These are phyloP conservation scores for Cyclargus thomasi DNA, from an alignment of 1,140 invertebrate species.

Conservation along the genomic window DNA sequence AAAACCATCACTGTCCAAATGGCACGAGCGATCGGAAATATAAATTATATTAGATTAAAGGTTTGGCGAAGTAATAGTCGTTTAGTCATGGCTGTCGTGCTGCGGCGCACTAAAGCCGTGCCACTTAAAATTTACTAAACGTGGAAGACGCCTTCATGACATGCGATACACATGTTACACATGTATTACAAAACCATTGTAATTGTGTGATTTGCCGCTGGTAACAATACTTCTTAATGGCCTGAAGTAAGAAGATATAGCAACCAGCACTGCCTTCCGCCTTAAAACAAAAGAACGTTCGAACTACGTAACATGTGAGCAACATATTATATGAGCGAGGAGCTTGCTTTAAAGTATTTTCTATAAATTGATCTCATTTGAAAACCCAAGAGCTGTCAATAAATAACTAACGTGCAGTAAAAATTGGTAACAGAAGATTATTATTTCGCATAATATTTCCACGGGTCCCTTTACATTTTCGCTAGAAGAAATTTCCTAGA, in stretches of 20 bases:
- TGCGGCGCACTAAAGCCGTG: slow-evolving; percentile 52
- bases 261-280: not conserved
- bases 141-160: slow-evolving; percentile 36
- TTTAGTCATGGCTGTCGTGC: slow-evolving; percentile 44
- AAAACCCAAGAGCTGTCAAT: not conserved
- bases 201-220: not conserved
- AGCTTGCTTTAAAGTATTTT: not conserved
- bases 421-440: slow-evolving; percentile 7
- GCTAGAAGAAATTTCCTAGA: slow-evolving; percentile 18
- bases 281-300: no score
- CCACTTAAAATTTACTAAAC: slow-evolving; percentile 51
- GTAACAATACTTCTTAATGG: no score
- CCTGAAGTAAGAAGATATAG: not conserved
- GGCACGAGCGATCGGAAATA: slow-evolving; percentile 39
- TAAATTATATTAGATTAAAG: slow-evolving; percentile 60
- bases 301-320: no score
- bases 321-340: no score
- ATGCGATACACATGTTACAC: slow-evolving; percentile 29
- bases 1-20: not conserved
- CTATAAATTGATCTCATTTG: not conserved
- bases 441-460: slow-evolving; percentile 15
- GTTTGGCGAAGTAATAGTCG: slow-evolving; percentile 44
- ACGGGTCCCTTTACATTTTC: slow-evolving; percentile 14
- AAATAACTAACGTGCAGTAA: not conserved
- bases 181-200: slow-evolving; percentile 11